Conservation (phyloP, 1,140 invertebrate genomes). For the Oedothorax gibbosus region DNA sequence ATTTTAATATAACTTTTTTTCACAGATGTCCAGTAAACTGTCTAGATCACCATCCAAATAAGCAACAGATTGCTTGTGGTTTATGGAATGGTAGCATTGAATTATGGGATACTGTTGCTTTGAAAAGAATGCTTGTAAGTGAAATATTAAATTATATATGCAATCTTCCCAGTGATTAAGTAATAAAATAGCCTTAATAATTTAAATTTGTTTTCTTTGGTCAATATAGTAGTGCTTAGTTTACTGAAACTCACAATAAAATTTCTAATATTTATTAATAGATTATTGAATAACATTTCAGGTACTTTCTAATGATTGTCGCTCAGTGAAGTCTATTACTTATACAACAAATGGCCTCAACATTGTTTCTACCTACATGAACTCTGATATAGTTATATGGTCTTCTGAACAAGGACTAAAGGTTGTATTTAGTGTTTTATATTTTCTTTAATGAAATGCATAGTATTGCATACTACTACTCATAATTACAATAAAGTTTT, state of each 20-base stretch:
- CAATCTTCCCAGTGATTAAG: neutral
- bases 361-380: constrained; percentile 37
- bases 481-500: too few relatives aligned
- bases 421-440: constrained; percentile 18
- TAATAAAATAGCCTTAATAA: neutral
- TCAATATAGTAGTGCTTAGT: neutral
- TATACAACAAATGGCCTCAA: constrained; percentile 38
- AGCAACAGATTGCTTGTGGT: constrained; percentile 67
- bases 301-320: constrained; percentile 67
- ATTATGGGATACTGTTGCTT: constrained; percentile 68
- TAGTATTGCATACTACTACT: too few relatives aligned
- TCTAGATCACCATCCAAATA: constrained; percentile 69
- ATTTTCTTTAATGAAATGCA: neutral
- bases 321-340: constrained; percentile 65
- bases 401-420: constrained; percentile 44
- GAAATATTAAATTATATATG: neutral
- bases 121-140: constrained; percentile 62
- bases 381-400: constrained; percentile 47
- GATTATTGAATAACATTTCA: constrained; percentile 54
- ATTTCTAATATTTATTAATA: neutral
- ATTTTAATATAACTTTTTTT: constrained; percentile 27
- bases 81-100: constrained; percentile 68
- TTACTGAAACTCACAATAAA: neutral
- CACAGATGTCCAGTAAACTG: constrained; percentile 68
- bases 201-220: neutral